phyloP scores from a whole-genome alignment of 2,113 vertebrate species.

The Etheostoma cragini region DNA sequence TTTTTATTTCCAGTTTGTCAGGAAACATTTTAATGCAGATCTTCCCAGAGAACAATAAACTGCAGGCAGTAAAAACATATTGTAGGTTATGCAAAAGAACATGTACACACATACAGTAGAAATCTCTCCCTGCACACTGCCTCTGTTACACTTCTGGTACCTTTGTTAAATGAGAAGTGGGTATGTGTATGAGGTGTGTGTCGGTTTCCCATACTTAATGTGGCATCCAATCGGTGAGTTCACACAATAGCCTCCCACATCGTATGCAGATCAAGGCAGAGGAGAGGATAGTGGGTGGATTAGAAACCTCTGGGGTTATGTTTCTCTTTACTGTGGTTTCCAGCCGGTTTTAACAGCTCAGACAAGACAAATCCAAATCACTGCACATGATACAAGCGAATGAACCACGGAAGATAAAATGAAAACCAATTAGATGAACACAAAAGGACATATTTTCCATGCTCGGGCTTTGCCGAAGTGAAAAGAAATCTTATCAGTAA shows the following conservation, averaged over 20 bases:
- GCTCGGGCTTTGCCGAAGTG: constrained; percentile 11
- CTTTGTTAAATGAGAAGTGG: constrained; percentile 45
- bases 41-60: constrained; percentile 6
- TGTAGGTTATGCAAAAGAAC: constrained; percentile 10
- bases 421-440: constrained; percentile 73
- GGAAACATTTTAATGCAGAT: constrained; percentile 32
- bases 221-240: constrained; percentile 69
- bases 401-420: constrained; percentile 49
- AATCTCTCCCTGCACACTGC: constrained; percentile 7
- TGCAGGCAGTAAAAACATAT: constrained; percentile 22
- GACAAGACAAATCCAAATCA: constrained; percentile 60
- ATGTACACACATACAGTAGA: not conserved
- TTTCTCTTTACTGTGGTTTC: constrained; percentile 69
- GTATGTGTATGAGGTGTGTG: constrained; percentile 25
- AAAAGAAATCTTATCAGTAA: constrained; percentile 51
- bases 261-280: constrained; percentile 76
- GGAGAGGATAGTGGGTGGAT: constrained; percentile 78
- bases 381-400: constrained; percentile 58
- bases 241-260: constrained; percentile 82
- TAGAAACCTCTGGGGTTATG: constrained; percentile 72
- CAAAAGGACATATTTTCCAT: constrained; percentile 63
- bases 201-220: constrained; percentile 48
- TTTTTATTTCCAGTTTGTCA: constrained; percentile 25
- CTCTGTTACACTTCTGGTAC: constrained; percentile 32
- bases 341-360: constrained; percentile 57